Base-by-base conservation (phyloP, 1,140 invertebrate genomes). In the Aphelenchoides besseyi region DNA sequence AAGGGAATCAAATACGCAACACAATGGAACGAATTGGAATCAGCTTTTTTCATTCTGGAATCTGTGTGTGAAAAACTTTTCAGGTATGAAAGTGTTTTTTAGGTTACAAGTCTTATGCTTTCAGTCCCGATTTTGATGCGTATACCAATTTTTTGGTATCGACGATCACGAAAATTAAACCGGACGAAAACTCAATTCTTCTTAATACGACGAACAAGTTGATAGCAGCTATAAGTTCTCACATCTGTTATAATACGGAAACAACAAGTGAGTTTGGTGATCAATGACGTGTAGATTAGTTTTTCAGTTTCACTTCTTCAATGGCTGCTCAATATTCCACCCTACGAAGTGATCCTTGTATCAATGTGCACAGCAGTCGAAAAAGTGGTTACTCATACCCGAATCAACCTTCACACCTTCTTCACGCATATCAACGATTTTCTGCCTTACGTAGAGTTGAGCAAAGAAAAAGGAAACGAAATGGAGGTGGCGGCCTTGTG, bases 391-490 rank as follows among this genome's bases (percentile, higher is more conserved):
- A 18, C 55, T 59, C 23, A 8, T 5, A 59, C 18, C 5, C 26
- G n/a, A 8, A 41, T n/a, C 37, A n/a, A 41, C 5, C 5, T 41
- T 5, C 5, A 5, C n/a, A n/a, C 5, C 26, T 59, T 18, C 18
- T 59, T 59, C 55, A 29, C 5, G 55, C 18, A 5, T 23, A 59
- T 59, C 18, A 8, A 8, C 18, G 55, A 59, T 23, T 59, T 59
- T 23, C 55, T 59, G 18, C 55, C 55, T 33, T 59, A 29, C 55
- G 18, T 59, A 8, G 55, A 59, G 18, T 33, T 59, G 55, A 33
- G 5, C 5, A 59, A 18, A 5, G 55, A 59, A 8, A 5, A 59
- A 8, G 55, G 55, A 5, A 5, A 5, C 5, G 55, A 28, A 23
- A 59, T 59, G 55, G 55, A 59, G 18, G 12, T 16, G 12, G 55